phyloP scores from a whole-genome alignment of 2,113 vertebrate species.

The Orycteropus afer region DNA sequence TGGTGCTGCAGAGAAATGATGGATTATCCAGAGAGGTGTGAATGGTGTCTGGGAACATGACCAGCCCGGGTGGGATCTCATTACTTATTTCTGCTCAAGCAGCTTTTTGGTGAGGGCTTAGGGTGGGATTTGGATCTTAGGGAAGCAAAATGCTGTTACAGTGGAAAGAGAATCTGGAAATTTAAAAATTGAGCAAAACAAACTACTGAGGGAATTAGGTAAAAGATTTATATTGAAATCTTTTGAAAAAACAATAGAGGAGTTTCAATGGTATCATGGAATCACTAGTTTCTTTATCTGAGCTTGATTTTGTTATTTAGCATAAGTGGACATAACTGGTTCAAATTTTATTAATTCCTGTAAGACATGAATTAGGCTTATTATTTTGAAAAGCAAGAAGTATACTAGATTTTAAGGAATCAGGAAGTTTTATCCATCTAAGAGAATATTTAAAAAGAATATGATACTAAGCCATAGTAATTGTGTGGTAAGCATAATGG shows the following conservation, averaged over 20 bases:
- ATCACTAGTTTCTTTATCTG: background rate
- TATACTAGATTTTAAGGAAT: background rate
- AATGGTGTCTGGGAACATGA: slow-evolving; percentile 68
- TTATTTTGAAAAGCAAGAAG: background rate
- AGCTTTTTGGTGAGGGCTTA: background rate
- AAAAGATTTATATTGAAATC: slow-evolving; percentile 3
- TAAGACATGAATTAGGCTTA: background rate
- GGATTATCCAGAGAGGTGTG: slow-evolving; percentile 66
- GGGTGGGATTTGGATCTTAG: background rate
- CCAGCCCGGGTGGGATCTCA: slow-evolving; percentile 33
- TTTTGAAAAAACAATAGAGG: background rate
- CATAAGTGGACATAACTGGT: background rate
- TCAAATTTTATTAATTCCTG: background rate
- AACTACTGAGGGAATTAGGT: background rate
- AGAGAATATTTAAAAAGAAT: background rate
- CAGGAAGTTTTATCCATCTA: background rate
- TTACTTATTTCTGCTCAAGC: slow-evolving; percentile 58
- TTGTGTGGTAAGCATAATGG: background rate
- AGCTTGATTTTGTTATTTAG: background rate
- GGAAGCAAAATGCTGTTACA: slow-evolving; percentile 4
- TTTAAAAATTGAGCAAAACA: background rate
- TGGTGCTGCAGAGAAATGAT: slow-evolving; percentile 62
- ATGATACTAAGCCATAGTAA: background rate
- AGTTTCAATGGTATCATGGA: background rate
- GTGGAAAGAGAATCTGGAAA: slow-evolving; percentile 4